Evolutionary conservation across 2,797 vertebrate genomes (phyloP).

Genomic region (Holocentrus rufus): DNA sequence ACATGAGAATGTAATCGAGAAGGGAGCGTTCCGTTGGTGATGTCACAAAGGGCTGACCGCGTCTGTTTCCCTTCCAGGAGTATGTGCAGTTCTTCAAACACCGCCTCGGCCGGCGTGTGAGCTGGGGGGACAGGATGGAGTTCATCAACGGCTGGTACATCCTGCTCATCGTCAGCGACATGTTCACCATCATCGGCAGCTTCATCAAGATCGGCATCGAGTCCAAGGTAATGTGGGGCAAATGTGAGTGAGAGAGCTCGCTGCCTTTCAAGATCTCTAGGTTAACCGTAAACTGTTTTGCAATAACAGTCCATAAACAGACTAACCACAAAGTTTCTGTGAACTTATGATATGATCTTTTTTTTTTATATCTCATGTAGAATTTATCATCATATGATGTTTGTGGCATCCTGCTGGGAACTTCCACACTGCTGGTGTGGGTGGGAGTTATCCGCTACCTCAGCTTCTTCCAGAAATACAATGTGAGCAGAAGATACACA

Average conservation of each 20-base stretch:
- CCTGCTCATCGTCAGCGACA: conserved; percentile 90
- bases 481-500: conserved; percentile 78
- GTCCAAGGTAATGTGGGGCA: conserved; percentile 83
- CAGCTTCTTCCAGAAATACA: conserved; percentile 97
- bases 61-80: conserved; percentile 78
- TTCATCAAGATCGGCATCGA: conserved; percentile 95
- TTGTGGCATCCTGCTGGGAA: conserved; percentile 92
- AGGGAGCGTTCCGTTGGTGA: background rate
- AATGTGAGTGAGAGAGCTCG: too few relatives aligned
- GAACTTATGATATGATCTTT: background rate
- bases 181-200: conserved; percentile 90
- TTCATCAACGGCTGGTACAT: conserved; percentile 97
- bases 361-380: conserved; percentile 70
- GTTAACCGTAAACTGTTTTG: background rate
- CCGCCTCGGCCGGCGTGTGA: conserved; percentile 74
- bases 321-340: background rate
- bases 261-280: background rate
- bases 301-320: too few relatives aligned
- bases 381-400: conserved; percentile 89
- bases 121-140: conserved; percentile 86
- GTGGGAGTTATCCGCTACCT: conserved; percentile 95
- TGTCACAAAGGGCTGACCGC: background rate
- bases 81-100: conserved; percentile 84
- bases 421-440: conserved; percentile 94
- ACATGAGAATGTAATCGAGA: background rate